Conservation (phyloP, 2,113 vertebrate genomes). For the Tragulus kanchil region DNA sequence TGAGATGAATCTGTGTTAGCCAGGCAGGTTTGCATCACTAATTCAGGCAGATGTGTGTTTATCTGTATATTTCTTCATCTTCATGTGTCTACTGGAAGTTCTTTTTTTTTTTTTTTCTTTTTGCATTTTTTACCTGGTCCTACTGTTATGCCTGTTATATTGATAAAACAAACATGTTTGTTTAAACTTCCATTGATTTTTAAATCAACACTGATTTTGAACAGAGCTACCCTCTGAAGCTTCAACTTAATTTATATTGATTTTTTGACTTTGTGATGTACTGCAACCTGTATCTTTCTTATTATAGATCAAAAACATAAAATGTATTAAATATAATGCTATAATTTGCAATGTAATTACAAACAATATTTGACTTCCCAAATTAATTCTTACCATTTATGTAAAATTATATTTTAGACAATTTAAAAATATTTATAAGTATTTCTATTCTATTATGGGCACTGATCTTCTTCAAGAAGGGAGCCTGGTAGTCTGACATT, state of each 20-base stretch:
- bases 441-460: constrained; percentile 50
- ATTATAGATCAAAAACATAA: constrained; percentile 58
- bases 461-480: constrained; percentile 39
- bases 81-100: background rate
- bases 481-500: constrained; percentile 48
- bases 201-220: constrained; percentile 79
- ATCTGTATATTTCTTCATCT: accelerated
- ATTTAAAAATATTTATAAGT: constrained; percentile 58
- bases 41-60: accelerated
- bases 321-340: constrained; percentile 36
- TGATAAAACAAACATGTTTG: constrained; percentile 75
- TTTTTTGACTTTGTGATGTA: constrained; percentile 68
- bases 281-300: constrained; percentile 33
- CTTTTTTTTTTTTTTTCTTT: background rate
- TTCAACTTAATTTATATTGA: constrained; percentile 79
- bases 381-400: constrained; percentile 77
- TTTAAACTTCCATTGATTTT: constrained; percentile 76
- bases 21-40: background rate
- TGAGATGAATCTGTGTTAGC: background rate
- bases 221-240: constrained; percentile 72
- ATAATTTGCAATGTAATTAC: constrained; percentile 57
- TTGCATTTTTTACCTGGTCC: background rate
- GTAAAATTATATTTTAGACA: constrained; percentile 44
- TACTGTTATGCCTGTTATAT: background rate
- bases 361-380: constrained; percentile 56